These are phyloP conservation scores for Avahi laniger DNA, from an alignment of 2,797 vertebrate species.

Conservation along the genomic window DNA sequence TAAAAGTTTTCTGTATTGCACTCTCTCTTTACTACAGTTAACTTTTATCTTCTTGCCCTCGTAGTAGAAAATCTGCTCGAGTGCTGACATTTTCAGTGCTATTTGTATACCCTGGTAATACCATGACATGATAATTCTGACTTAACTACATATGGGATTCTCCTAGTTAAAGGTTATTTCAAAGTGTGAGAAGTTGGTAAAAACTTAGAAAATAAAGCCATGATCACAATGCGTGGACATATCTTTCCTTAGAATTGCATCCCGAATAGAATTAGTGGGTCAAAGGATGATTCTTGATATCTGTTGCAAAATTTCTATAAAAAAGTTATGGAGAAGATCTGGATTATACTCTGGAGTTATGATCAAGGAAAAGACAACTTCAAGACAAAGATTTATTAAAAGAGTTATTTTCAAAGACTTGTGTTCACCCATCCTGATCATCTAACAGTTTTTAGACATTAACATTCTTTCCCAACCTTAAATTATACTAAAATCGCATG, in stretches of 20 bases:
- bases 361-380: neutral
- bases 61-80: slow-evolving; percentile 59
- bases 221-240: neutral
- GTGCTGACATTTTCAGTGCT: slow-evolving; percentile 74
- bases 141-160: slow-evolving; percentile 70
- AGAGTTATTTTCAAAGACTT: neutral
- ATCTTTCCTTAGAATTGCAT: neutral
- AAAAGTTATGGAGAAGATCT: neutral
- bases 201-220: slow-evolving; percentile 65
- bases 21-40: neutral
- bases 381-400: neutral
- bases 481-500: neutral
- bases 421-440: neutral
- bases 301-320: neutral
- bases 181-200: slow-evolving; percentile 63
- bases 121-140: slow-evolving; percentile 72
- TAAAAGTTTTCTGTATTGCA: neutral
- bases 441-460: neutral
- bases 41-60: slow-evolving; percentile 56
- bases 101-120: slow-evolving; percentile 75
- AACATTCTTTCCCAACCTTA: neutral
- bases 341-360: neutral
- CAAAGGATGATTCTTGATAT: neutral
- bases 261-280: neutral
- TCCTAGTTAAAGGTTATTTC: slow-evolving; percentile 74